Base-by-base conservation (phyloP, 2,888 invertebrate genomes). In the Sinelater perroti region DNA sequence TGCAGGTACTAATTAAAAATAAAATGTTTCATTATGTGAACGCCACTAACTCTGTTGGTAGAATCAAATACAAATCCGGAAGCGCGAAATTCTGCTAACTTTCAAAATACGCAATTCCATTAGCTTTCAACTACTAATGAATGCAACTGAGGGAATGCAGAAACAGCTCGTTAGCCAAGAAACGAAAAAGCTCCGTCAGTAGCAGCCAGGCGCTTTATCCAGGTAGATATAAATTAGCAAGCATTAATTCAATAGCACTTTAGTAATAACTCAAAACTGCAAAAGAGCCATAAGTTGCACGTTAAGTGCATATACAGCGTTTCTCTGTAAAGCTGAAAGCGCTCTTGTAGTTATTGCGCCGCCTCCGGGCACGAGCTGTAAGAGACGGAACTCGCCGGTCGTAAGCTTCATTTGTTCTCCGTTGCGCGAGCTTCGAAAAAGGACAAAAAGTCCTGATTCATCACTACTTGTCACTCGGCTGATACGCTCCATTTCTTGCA, bases 381-480 rank as follows among this genome's bases (percentile, higher is more conserved):
- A 53, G 53, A 42, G 53, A 53, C 53, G 44, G 53, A 53, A 21
- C 33, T 45, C 24, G 13, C 31, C 26, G 44, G 24, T 45, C 33
- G 28, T 30, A 47, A 47, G 46, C 45, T 51, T 54, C 53, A 44
- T 49, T 57, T 53, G 52, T 57, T 57, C 46, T 36, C 36, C 35
- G 28, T 51, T 40, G 45, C 56, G 50, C 54, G 35, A 36, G 21
- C 7, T 30, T 30, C 7, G 60, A 55, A 65, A 64, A 65, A 59
- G 59, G 66, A 65, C 67, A 69, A 69, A 69, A 71, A 69, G 61
- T 64, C 64, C 67, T 67, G 67, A 70, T 71, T 69, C 71, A 71
- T 71, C 69, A 69, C 68, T 64, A 64, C 57, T 63, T 66, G 69
- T 68, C 71, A 66, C 61, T 67, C 51, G 52, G 55, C 60, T 51